Evolutionary conservation across 2,888 invertebrate species (phyloP).

Genomic region (Mantis religiosa): DNA sequence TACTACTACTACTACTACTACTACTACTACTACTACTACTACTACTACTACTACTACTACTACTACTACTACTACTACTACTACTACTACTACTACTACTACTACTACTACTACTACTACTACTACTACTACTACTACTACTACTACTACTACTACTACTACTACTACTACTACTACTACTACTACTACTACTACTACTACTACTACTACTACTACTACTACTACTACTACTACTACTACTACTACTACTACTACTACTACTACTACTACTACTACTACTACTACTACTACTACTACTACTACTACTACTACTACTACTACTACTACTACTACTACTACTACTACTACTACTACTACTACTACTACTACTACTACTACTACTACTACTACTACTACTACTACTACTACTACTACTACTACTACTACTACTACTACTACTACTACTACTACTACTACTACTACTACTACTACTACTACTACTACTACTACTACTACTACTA

Average conservation of each 20-base stretch:
- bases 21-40: background rate
- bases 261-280: conserved; percentile 27
- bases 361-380: conserved; percentile 23
- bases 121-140: background rate
- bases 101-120: background rate
- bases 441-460: background rate
- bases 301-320: background rate
- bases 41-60: background rate
- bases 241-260: background rate
- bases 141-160: background rate
- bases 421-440: conserved; percentile 25
- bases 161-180: background rate
- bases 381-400: background rate
- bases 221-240: background rate
- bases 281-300: background rate
- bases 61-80: background rate
- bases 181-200: background rate
- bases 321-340: background rate
- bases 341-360: conserved; percentile 28
- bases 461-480: background rate
- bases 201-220: conserved; percentile 19
- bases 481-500: background rate
- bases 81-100: background rate
- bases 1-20: background rate
- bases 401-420: background rate